Percentiles rank a stretch among this genome's conserved stretches.
These are phyloP conservation scores for Rhea americana DNA, from an alignment of 2,113 vertebrate genomes.

Conservation along the genomic window DNA sequence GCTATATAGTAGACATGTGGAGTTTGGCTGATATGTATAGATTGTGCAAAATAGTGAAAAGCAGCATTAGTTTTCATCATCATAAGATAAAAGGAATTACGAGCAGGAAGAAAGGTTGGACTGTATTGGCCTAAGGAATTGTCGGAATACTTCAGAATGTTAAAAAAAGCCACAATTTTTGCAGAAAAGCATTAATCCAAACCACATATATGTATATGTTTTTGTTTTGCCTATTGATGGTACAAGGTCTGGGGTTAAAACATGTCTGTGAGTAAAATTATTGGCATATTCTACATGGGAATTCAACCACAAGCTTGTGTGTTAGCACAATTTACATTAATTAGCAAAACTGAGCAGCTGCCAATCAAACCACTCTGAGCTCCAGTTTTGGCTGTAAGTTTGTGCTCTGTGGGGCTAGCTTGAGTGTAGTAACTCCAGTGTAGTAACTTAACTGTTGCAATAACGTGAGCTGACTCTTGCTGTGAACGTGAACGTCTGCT, in stretches of 20 bases:
- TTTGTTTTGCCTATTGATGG: neutral
- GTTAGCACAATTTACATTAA: neutral
- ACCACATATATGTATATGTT: neutral
- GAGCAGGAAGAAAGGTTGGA: neutral
- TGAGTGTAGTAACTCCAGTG: neutral
- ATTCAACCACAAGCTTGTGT: neutral
- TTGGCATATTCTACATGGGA: neutral
- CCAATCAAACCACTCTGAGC: neutral
- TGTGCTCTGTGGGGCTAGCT: neutral
- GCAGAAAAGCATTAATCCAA: neutral
- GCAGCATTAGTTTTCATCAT: neutral
- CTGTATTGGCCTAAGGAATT: neutral
- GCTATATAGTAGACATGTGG: neutral
- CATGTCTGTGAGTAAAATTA: neutral
- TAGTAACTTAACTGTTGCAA: neutral
- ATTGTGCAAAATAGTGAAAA: neutral
- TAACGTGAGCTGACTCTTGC: neutral
- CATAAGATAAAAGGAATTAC: neutral
- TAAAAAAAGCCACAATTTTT: neutral
- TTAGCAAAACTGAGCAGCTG: slow-evolving; percentile 27
- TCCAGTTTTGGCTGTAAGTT: neutral
- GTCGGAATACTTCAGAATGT: neutral
- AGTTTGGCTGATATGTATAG: neutral
- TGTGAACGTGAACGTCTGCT: neutral
- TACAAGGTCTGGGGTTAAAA: neutral